These are phyloP conservation scores for Telmatherina bonti DNA, from an alignment of 2,797 vertebrate species.

Conservation along the genomic window DNA sequence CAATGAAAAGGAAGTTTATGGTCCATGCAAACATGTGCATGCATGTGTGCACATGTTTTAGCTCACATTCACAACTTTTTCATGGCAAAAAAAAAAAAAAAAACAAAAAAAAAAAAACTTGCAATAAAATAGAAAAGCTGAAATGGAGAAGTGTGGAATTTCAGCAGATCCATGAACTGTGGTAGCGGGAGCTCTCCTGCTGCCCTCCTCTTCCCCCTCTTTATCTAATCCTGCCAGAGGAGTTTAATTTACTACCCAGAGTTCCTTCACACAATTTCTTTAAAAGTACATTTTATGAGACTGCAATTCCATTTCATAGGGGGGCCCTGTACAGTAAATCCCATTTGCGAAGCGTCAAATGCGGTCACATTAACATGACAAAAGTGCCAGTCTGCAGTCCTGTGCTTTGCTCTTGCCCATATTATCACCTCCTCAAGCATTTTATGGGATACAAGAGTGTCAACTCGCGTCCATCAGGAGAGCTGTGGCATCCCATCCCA, in stretches of 20 bases:
- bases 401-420: constrained; percentile 64
- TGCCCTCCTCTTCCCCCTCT: constrained; percentile 51
- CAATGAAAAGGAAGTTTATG: constrained; percentile 15
- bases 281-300: constrained; percentile 87
- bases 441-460: constrained; percentile 69
- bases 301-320: constrained; percentile 84
- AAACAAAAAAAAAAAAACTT: constrained; percentile 13
- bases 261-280: constrained; percentile 83
- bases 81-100: background rate
- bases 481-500: constrained; percentile 59
- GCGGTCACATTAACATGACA: constrained; percentile 86
- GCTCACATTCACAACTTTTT: constrained; percentile 36
- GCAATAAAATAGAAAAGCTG: constrained; percentile 42
- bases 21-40: background rate
- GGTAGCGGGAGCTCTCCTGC: constrained; percentile 36
- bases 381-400: constrained; percentile 80
- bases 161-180: constrained; percentile 69
- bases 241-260: constrained; percentile 85
- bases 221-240: constrained; percentile 81
- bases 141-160: constrained; percentile 62
- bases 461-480: constrained; percentile 69
- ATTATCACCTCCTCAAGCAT: constrained; percentile 76
- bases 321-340: constrained; percentile 82
- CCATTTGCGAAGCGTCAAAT: constrained; percentile 83
- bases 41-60: background rate